Base-by-base conservation (phyloP, 2,113 vertebrate species). In the Prionailurus bengalensis region DNA sequence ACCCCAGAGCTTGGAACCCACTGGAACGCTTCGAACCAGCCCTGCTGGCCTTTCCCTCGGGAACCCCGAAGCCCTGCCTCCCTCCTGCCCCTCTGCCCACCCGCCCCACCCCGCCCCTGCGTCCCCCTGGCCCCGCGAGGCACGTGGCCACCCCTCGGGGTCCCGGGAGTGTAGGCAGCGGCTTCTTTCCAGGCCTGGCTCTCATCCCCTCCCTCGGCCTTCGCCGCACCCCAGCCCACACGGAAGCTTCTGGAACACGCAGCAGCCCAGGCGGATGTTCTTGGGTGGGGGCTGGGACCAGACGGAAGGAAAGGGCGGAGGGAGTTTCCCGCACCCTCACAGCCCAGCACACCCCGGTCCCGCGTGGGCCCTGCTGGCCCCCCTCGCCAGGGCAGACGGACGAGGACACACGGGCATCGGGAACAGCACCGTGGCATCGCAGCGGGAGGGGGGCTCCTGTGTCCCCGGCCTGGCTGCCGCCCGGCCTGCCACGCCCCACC, bases 31-130 rank as follows among this genome's bases (percentile, higher is more conserved):
- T 0, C 16, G 0, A 2, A 16, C 39, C 33, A 0, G 1, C 1
- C 48, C 53, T 10, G 14, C 61, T 4, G 3, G 10, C 45, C 76
- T 42, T 11, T 51, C 45, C 33, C 25, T 16, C 19, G 48, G 36
- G 33, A 21, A 3, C 17, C 25, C 73, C 8, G 1, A 7, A 1
- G 29, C 2, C 1, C 31, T 23, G 74, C 4, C 14, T 42, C 5
- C 2, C n/a, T 1, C 17, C 45, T 5, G 36, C 8, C 19, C 19
- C 29, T 14, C 48, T 2, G 27, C 7, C 33, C 66, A 27, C 73
- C 4, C 1, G 19, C 7, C 33, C 66, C 27, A n/a, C 4, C 1
- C 19, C 1, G 0, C 2, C 0, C 23, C 1, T 4, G 4, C 4
- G 31, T 23, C 6, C 5, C 51, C 21, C 27, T 3, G 48, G 55